Evolutionary conservation across 2,888 invertebrate genomes (phyloP).

Genomic region (Petrolisthes manimaculis): DNA sequence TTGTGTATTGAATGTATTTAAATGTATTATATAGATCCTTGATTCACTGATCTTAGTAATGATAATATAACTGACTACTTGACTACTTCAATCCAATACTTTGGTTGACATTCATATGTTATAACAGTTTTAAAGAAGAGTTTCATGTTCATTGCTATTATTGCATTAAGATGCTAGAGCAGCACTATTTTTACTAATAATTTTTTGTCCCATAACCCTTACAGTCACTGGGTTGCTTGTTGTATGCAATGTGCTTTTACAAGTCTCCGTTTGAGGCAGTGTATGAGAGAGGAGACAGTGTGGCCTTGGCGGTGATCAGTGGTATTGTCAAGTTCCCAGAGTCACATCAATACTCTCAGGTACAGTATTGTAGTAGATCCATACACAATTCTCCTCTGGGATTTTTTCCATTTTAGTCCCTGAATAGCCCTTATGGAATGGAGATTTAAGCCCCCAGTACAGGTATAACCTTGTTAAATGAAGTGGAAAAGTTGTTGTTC

Average conservation of each 20-base stretch:
- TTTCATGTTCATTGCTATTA: no score
- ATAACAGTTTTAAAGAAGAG: no score
- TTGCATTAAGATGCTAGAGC: no score
- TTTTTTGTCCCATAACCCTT: no score
- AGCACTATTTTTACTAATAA: no score
- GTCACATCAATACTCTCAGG: conserved; percentile 77
- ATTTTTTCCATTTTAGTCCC: background rate
- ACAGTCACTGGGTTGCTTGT: conserved; percentile 86
- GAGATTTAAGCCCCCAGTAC: background rate
- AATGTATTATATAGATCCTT: no score
- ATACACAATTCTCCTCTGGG: background rate
- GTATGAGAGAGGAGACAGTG: conserved; percentile 87
- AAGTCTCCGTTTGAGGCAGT: conserved; percentile 87
- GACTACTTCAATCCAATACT: no score
- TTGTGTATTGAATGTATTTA: no score
- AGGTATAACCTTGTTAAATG: background rate
- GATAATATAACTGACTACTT: no score
- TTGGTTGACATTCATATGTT: no score
- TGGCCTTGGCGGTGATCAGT: conserved; percentile 85
- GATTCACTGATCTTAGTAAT: no score
- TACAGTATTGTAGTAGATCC: conserved; percentile 67
- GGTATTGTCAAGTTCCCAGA: conserved; percentile 81
- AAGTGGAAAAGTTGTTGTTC: background rate
- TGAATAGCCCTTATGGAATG: background rate
- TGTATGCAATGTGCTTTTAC: conserved; percentile 87